Conservation (phyloP, 1,140 invertebrate species). For the Drosophila parvula region DNA sequence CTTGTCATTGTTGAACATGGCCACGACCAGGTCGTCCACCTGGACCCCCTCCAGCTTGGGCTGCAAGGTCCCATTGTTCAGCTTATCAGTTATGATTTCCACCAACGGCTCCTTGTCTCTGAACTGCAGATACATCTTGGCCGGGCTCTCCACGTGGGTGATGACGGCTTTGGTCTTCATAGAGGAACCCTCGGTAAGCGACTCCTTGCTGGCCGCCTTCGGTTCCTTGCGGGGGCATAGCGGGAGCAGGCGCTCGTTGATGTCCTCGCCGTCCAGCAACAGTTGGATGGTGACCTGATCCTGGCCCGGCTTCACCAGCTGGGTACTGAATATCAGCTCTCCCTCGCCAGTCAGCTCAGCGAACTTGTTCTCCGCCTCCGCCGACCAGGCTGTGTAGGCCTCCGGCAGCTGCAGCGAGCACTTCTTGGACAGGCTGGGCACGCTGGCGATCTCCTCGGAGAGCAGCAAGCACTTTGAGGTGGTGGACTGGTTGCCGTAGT, state of each 20-base stretch:
- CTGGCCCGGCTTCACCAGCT: conserved; percentile 86
- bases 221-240: conserved; percentile 84
- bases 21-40: conserved; percentile 62
- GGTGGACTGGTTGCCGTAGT: conserved; percentile 89
- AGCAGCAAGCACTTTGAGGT: conserved; percentile 86
- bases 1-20: conserved; percentile 53
- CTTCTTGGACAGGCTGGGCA: conserved; percentile 87
- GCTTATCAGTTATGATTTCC: conserved; percentile 54
- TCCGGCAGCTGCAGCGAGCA: conserved; percentile 87
- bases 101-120: conserved; percentile 42
- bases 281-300: conserved; percentile 88
- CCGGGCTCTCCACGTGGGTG: conserved; percentile 65
- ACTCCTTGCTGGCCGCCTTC: conserved; percentile 20
- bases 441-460: conserved; percentile 87
- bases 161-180: conserved; percentile 44
- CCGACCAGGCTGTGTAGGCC: conserved; percentile 87
- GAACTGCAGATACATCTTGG: conserved; percentile 69
- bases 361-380: conserved; percentile 87
- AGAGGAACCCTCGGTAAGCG: background rate
- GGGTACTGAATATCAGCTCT: conserved; percentile 87
- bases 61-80: conserved; percentile 44
- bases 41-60: conserved; percentile 18
- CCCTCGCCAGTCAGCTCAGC: conserved; percentile 87
- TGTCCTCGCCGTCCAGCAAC: conserved; percentile 86
- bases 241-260: conserved; percentile 86